Evolutionary conservation across 35 echinoderm and acorn worm genomes (phyloP), one percentile per base, ranked within the genome.

Genomic region (Heliocidaris tuberculata): DNA sequence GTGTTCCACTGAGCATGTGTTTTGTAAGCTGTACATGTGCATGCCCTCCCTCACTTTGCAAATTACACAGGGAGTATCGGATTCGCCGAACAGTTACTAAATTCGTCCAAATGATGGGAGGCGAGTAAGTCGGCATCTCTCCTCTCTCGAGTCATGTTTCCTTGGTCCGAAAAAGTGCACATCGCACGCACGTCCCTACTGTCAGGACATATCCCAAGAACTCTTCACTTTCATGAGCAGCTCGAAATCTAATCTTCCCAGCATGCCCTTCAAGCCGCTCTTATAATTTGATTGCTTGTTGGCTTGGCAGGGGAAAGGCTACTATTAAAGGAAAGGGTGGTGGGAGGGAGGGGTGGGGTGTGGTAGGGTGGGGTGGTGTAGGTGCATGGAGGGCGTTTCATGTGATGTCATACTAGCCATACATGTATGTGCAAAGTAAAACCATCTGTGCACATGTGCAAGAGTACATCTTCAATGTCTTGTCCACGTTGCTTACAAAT

Each of bases 1-100:
- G 59, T 19, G 59, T 60, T 60, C 19, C 59, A 60, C 10, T 13
- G 65, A 21, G 65, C 65, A 78, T 78, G 65, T 78, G 65, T 78
- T 78, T 78, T 78, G 65, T 78, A 78, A 78, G 65, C 65, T 78
- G 65, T 27, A 78, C 65, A 78, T 78, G 65, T 78, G 65, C 65
- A 27, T 27, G 65, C 65, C 65, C 65, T 78, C 17, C 27, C 65
- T 8, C 27, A 78, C 65, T 27, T n/a, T n/a, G 65, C 65, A 78
- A 78, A 78, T 78, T 78, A 78, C 65, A 78, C 65, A 24, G 65
- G 65, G 65, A 78, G 65, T 78, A 78, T 78, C 65, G 27, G 8
- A 78, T 78, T 78, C 65, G 21, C 27, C 3, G 65, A 78, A 78
- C 27, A 24, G 65, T 78, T 78, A 78, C 65, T 78, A 78, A 78